Conservation (phyloP, 2,888 invertebrate genomes). For the Drosophila pseudotalamancana region DNA sequence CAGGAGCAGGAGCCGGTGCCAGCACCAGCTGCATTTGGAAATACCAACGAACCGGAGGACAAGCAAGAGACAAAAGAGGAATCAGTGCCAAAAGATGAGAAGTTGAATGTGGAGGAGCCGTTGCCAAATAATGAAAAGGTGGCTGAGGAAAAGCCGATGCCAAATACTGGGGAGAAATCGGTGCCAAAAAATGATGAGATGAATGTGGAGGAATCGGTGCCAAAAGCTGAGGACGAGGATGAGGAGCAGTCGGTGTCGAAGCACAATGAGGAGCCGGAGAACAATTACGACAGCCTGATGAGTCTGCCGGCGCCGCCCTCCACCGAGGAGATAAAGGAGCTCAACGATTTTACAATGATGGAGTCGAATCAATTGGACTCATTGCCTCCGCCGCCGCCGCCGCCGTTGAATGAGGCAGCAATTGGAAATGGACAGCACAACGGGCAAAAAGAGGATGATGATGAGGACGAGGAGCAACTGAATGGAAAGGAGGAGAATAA, state of each 20-base stretch:
- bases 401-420: constrained; percentile 36
- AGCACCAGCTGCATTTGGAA: constrained; percentile 33
- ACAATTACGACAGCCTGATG: constrained; percentile 83
- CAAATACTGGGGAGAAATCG: too few relatives aligned
- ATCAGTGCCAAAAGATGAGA: neutral
- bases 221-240: neutral
- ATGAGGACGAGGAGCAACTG: neutral
- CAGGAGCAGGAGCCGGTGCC: constrained; percentile 12
- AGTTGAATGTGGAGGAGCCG: neutral
- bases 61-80: constrained; percentile 1
- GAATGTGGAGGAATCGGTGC: neutral
- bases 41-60: neutral
- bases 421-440: constrained; percentile 18
- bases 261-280: constrained; percentile 56
- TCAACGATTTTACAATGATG: constrained; percentile 78
- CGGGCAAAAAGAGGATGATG: constrained; percentile 4
- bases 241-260: neutral
- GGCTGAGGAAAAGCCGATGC: neutral
- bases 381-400: constrained; percentile 83
- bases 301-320: constrained; percentile 84
- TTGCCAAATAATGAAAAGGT: neutral
- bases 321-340: constrained; percentile 82
- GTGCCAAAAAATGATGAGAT: too few relatives aligned
- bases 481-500: neutral
- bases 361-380: constrained; percentile 83